Conservation (phyloP, 2,888 invertebrate species). For the Lingula anatina region DNA sequence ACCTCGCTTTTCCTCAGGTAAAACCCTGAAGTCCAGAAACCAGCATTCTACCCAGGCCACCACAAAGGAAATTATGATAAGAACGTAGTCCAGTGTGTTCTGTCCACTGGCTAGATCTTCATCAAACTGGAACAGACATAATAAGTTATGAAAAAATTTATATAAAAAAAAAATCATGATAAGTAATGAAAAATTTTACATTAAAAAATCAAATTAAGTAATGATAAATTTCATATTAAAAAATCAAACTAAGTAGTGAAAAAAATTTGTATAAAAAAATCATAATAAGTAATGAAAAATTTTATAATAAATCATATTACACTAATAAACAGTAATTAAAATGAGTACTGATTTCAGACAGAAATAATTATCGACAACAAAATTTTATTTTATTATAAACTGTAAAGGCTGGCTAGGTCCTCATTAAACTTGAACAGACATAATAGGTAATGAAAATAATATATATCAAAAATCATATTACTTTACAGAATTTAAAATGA, state of each 20-base stretch:
- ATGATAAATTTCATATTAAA: too few species aligned
- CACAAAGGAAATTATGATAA: constrained; percentile 73
- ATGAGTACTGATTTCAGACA: too few species aligned
- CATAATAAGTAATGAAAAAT: too few species aligned
- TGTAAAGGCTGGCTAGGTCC: constrained; percentile 14
- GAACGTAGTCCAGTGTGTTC: constrained; percentile 57
- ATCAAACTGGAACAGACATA: constrained; percentile 59
- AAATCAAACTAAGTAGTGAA: too few species aligned
- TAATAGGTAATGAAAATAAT: background rate
- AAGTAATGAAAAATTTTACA: too few species aligned
- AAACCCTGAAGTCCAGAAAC: constrained; percentile 86
- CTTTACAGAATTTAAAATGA: background rate
- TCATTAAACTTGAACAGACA: constrained; percentile 59
- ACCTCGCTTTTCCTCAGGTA: constrained; percentile 71
- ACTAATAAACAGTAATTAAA: too few species aligned
- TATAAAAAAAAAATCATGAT: too few species aligned
- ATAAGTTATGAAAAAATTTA: constrained; percentile 8
- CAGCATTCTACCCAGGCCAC: constrained; percentile 89
- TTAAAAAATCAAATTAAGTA: too few species aligned
- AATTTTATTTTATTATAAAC: too few species aligned
- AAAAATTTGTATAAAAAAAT: too few species aligned
- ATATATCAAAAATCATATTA: background rate
- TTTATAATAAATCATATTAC: too few species aligned
- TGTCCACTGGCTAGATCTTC: constrained; percentile 13
- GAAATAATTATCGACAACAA: too few species aligned